Evolutionary conservation across 2,888 invertebrate genomes (phyloP), one percentile per base, ranked within the genome.

Genomic region (Scaptomyza polygonia): DNA sequence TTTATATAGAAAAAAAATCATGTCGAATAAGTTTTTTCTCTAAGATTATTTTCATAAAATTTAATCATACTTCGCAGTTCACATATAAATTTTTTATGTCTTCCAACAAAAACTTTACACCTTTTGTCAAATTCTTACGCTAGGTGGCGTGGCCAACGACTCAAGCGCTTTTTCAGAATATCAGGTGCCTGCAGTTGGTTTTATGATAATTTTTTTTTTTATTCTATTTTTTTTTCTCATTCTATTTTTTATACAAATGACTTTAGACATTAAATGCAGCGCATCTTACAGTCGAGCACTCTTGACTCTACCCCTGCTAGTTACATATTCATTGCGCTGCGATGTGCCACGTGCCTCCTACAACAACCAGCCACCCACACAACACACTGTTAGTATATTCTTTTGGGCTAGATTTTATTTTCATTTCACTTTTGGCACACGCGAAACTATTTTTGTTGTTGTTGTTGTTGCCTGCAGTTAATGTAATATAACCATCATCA

Each of bases 401-500:
- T 77, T 64, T 65, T 85, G 66, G 81, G 75, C 86, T 63, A 85
- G 72, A 72, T 82, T 85, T 79, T 87, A 85, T 82, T 82, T 87
- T 87, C 72, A 72, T 82, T 85, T 87, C 71, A 75, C 62, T 86
- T 86, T 70, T 85, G 86, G 81, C 79, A 68, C 88, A 85, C 82
- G 79, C 82, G 79, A 62, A 71, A 79, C 62, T 75, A 75, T 75
- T 75, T 70, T 72, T 72, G 65, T 27, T 53, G 61, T 36, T 48
- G 77, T 72, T 72, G 65, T 27, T 53, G 61, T 36, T 48, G 77
- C 49, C 72, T 79, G 82, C 83, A 82, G 86, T 75, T 82, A 82
- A 82, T 82, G 72, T 82, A 85, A 87, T 85, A 87, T 82, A 82
- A 78, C 69, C 88, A 87, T 82, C 82, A 82, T 85, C 81, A 81